phyloP scores from a whole-genome alignment of 2,888 invertebrate species.

The Phrixothrix hirtus region DNA sequence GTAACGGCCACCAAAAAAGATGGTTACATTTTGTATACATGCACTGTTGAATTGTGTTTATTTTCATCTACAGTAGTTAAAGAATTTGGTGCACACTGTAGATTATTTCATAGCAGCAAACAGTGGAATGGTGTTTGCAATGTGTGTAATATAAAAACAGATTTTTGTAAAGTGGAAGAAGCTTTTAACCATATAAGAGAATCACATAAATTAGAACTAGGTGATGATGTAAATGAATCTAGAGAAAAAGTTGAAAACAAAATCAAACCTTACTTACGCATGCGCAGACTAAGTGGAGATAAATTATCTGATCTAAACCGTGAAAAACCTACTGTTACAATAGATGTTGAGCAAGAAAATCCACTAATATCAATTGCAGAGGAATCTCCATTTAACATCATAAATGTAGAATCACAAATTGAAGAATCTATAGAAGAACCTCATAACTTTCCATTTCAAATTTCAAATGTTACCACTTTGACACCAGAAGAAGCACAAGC shows the following conservation, averaged over 20 bases:
- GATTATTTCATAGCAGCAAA: conserved; percentile 40
- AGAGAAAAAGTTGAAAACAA: conserved; percentile 1
- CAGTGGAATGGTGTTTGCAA: conserved; percentile 28
- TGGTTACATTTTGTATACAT: conserved; percentile 40
- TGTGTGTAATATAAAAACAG: conserved; percentile 28
- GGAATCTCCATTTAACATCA: conserved; percentile 55
- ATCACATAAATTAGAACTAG: conserved; percentile 6
- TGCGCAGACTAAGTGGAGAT: conserved; percentile 58
- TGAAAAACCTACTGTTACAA: too few relatives aligned
- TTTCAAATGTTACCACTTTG: conserved; percentile 35
- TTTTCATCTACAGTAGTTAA: conserved; percentile 43
- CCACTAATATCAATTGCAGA: conserved; percentile 2
- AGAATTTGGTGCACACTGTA: conserved; percentile 48
- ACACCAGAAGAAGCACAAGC: conserved; percentile 30
- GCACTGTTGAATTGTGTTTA: conserved; percentile 45
- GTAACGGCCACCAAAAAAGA: conserved; percentile 25
- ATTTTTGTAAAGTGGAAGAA: conserved; percentile 17
- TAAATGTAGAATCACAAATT: conserved; percentile 25
- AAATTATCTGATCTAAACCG: conserved; percentile 51
- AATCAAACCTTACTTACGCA: conserved; percentile 38
- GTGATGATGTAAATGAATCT: neutral
- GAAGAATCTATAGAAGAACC: conserved; percentile 11
- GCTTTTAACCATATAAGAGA: conserved; percentile 33
- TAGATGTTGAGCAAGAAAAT: conserved; percentile 7
- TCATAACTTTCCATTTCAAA: conserved; percentile 42